Evolutionary conservation across 2,888 invertebrate species (phyloP).

Genomic region (Escarpia spicata): DNA sequence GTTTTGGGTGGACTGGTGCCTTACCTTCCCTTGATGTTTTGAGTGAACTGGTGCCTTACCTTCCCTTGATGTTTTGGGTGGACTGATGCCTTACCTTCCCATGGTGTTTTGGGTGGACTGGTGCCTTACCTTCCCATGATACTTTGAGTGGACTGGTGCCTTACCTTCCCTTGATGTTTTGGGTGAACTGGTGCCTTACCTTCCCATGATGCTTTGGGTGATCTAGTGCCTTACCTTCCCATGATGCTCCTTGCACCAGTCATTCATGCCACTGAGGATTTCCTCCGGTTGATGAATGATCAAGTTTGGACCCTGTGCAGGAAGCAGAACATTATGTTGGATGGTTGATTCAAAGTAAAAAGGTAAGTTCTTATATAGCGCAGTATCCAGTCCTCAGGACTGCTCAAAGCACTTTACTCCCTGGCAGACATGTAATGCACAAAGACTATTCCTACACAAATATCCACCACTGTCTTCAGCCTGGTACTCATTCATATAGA

Average conservation of each 20-base stretch:
- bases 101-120: too few species aligned
- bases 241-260: constrained; percentile 87
- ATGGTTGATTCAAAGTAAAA: neutral
- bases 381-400: too few species aligned
- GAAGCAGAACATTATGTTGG: neutral
- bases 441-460: too few species aligned
- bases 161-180: neutral
- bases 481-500: too few species aligned
- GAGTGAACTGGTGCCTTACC: too few species aligned
- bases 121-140: too few species aligned
- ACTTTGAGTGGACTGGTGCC: neutral
- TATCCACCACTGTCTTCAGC: too few species aligned
- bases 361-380: neutral
- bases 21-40: neutral
- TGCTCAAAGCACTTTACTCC: neutral
- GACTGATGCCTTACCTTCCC: too few species aligned
- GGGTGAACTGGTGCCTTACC: neutral
- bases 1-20: too few species aligned
- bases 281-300: constrained; percentile 81
- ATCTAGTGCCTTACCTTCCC: constrained; percentile 71
- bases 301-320: constrained; percentile 66
- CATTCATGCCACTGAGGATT: constrained; percentile 80
- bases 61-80: too few species aligned
- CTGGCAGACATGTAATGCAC: neutral
- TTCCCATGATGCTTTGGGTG: neutral